These are phyloP conservation scores for Apogon hyalosoma DNA, from an alignment of 2,797 vertebrate species.

Conservation along the genomic window DNA sequence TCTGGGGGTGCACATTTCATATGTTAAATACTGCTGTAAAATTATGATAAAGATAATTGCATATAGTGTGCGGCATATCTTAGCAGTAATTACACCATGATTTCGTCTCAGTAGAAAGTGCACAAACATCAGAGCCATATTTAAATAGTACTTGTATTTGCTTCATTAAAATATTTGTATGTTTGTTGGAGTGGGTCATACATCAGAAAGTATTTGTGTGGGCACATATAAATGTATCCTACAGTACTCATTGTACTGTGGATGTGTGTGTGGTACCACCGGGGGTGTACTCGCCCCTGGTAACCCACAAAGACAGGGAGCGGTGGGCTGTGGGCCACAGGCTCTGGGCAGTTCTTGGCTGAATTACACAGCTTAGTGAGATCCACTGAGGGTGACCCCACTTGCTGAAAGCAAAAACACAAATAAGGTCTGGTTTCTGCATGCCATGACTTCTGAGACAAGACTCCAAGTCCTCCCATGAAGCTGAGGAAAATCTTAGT, in stretches of 20 bases:
- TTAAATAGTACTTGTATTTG: conserved; percentile 6
- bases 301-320: conserved; percentile 61
- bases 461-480: not conserved
- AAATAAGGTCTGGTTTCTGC: conserved; percentile 60
- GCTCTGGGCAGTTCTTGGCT: conserved; percentile 59
- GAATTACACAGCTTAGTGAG: conserved; percentile 80
- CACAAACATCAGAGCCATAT: not conserved
- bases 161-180: conserved; percentile 13
- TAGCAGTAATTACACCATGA: conserved; percentile 9
- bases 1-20: conserved; percentile 6
- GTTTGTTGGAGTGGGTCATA: not conserved
- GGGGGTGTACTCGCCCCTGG: conserved; percentile 49
- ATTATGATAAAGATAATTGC: not conserved
- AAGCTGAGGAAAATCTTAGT: conserved; percentile 9
- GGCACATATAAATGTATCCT: conserved; percentile 24
- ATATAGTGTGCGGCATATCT: not conserved
- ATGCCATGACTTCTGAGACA: conserved; percentile 4
- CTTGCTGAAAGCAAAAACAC: conserved; percentile 73
- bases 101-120: not conserved
- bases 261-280: conserved; percentile 31
- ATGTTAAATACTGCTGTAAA: not conserved
- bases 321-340: conserved; percentile 48
- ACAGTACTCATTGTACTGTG: conserved; percentile 20
- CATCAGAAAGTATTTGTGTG: conserved; percentile 6
- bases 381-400: conserved; percentile 78